These are phyloP conservation scores for Dasypogon diadema DNA, from an alignment of 2,888 invertebrate species.

Conservation along the genomic window DNA sequence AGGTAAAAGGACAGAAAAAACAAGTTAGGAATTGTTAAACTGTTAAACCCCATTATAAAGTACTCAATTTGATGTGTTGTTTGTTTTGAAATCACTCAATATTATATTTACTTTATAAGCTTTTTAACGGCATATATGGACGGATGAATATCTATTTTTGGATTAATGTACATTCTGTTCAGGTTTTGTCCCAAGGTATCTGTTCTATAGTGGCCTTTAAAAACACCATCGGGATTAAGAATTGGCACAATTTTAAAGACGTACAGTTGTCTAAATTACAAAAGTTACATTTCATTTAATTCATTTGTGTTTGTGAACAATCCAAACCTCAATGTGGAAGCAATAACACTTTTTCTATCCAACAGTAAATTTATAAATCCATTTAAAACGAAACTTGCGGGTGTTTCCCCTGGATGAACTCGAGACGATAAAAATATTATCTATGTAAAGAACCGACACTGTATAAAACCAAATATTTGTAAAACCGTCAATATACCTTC, in stretches of 20 bases:
- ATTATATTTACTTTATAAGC: slow-evolving; percentile 74
- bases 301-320: no score
- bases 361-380: slow-evolving; percentile 86
- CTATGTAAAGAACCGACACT: no score
- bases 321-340: slow-evolving; percentile 76
- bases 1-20: background rate
- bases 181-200: slow-evolving; percentile 90
- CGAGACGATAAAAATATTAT: slow-evolving; percentile 88
- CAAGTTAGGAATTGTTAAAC: no score
- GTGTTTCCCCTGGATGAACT: slow-evolving; percentile 94
- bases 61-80: no score
- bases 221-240: slow-evolving; percentile 92
- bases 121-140: slow-evolving; percentile 87
- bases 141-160: slow-evolving; percentile 80
- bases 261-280: slow-evolving; percentile 71
- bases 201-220: slow-evolving; percentile 86
- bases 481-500: slow-evolving; percentile 75
- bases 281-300: no score
- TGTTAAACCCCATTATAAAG: no score
- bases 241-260: slow-evolving; percentile 93
- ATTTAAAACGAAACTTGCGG: slow-evolving; percentile 90
- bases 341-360: slow-evolving; percentile 80
- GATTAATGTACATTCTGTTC: slow-evolving; percentile 87
- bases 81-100: no score
- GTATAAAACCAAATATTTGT: no score